Evolutionary conservation across 2,113 vertebrate species (phyloP), one percentile per base, ranked within the genome.

Genomic region (Megaceryle torquata): DNA sequence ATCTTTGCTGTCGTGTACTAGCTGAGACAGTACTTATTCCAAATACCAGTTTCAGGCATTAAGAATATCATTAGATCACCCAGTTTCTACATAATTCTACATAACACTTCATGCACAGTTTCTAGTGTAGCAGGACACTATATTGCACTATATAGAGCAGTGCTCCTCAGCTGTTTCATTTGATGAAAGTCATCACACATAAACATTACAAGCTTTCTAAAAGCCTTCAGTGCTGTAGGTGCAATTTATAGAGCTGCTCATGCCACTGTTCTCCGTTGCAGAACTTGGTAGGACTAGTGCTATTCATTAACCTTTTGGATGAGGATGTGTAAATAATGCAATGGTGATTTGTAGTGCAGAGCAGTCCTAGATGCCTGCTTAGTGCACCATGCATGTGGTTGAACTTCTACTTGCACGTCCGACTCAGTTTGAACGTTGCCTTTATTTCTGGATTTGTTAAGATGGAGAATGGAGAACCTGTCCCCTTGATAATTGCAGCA

Each of bases 401-500:
- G 60, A 80, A 87, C 33, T 91, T 91, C 33, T 39, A 15, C 67
- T 77, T 53, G 59, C 5, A 3, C 79, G 59, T 51, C 71, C 82
- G 50, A 57, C 54, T 82, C 64, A 75, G 14, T 88, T 48, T 91
- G 84, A 93, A 82, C 51, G 54, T 68, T 95, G 82, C 3, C 61
- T 95, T 82, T 57, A 24, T 83, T 96, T 95, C 71, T 94, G 57
- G 56, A 93, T 82, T 87, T 65, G 88, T 97, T 91, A 97, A 99
- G 99, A 98, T 99, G 98, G 98, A 98, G 87, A 98, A 98, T 5
- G 98, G 97, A 21, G 97, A 98, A 70, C 98, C 98, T 0, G 91
- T 98, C 61, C 99, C 99, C 57, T 98, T 99, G 94, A 98, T 99
- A 96, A 98, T 99, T 80, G 99, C 99, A 68, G 99, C 99, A 35